Evolutionary conservation across 2,888 invertebrate genomes (phyloP).

Genomic region (Caenorhabditis becei): DNA sequence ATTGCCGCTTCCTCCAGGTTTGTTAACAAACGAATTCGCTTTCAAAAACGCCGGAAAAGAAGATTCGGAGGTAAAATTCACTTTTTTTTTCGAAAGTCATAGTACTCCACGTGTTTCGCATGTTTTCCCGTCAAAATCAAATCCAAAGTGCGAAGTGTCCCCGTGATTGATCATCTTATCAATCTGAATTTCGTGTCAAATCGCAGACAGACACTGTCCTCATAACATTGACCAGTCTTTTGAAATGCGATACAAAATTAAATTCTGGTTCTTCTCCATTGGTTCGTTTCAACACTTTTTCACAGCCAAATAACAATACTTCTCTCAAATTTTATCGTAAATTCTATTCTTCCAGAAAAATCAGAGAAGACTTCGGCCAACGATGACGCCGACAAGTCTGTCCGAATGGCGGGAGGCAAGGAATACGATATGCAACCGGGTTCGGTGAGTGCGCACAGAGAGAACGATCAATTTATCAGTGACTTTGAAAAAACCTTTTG

Average conservation of each 20-base stretch:
- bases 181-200: background rate
- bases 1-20: conserved; percentile 42
- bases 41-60: no score
- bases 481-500: background rate
- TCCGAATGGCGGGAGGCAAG: conserved; percentile 32
- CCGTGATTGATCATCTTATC: conserved; percentile 5
- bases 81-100: no score
- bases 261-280: no score
- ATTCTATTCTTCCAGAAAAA: conserved; percentile 21
- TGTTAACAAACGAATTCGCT: background rate
- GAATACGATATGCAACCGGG: conserved; percentile 42
- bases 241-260: conserved; percentile 17
- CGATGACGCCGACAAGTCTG: conserved; percentile 12
- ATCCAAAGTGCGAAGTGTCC: background rate
- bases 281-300: no score
- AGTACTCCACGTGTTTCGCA: background rate
- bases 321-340: no score
- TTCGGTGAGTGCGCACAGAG: conserved; percentile 28
- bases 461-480: background rate
- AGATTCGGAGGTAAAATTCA: no score
- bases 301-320: no score
- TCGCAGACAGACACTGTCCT: background rate
- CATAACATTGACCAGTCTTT: background rate
- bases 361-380: conserved; percentile 6
- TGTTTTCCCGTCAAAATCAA: background rate